Conservation (phyloP, 2,113 vertebrate species). For the Etheostoma spectabile region DNA sequence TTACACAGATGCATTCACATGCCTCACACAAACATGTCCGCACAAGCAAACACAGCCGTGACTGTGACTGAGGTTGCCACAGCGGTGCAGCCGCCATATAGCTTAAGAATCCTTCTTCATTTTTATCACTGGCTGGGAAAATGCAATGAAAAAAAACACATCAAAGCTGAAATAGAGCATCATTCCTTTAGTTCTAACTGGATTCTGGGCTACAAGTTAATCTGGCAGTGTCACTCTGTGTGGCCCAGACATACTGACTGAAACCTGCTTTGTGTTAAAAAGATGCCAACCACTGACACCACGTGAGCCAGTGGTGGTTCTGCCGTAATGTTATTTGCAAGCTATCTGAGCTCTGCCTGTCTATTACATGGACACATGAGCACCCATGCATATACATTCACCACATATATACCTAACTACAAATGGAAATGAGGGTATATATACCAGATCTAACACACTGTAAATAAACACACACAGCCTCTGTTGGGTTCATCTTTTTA, state of each 20-base stretch:
- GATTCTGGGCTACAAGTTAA: constrained; percentile 52
- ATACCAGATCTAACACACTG: background rate
- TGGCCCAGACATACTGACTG: constrained; percentile 23
- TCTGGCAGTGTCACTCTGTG: constrained; percentile 47
- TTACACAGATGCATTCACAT: background rate
- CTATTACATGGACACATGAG: background rate
- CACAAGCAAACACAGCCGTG: constrained; percentile 19
- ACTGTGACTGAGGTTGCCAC: constrained; percentile 34
- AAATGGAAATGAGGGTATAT: constrained; percentile 17
- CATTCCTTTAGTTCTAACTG: constrained; percentile 58
- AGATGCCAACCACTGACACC: constrained; percentile 33
- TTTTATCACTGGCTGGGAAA: constrained; percentile 54
- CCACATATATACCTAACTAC: background rate
- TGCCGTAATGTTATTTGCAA: background rate
- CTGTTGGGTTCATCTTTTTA: constrained; percentile 4
- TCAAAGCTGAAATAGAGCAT: constrained; percentile 56
- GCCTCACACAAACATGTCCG: background rate
- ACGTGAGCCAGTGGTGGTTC: constrained; percentile 13
- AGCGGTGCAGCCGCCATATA: constrained; percentile 28
- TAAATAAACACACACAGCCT: constrained; percentile 33
- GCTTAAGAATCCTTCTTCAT: constrained; percentile 32
- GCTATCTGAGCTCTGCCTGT: background rate
- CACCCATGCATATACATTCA: constrained; percentile 9
- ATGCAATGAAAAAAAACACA: constrained; percentile 47
- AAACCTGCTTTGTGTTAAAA: constrained; percentile 42